Conservation (phyloP, 2,113 vertebrate genomes). For the Blennius ocellaris region DNA sequence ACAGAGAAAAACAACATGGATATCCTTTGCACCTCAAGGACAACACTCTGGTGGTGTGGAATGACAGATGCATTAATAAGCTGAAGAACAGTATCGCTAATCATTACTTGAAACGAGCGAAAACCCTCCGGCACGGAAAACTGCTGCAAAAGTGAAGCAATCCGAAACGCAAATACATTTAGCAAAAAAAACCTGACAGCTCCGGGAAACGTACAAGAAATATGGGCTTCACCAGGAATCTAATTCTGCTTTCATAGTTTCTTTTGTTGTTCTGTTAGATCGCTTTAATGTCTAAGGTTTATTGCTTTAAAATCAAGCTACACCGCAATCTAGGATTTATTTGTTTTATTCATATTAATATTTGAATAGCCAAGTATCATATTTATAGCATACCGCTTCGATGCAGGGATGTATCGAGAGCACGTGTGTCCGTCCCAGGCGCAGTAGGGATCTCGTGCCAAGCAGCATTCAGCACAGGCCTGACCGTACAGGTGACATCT, state of each 20-base stretch:
- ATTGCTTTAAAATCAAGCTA: neutral
- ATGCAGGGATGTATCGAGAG: constrained; percentile 92
- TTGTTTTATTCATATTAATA: neutral
- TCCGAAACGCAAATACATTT: constrained; percentile 35
- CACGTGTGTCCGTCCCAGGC: constrained; percentile 97
- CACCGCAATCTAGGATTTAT: constrained; percentile 2
- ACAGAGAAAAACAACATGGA: constrained; percentile 10
- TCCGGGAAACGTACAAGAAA: neutral
- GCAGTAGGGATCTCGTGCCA: constrained; percentile 97
- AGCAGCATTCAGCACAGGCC: constrained; percentile 96
- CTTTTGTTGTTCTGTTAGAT: neutral
- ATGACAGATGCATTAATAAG: constrained; percentile 55
- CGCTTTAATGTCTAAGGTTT: neutral
- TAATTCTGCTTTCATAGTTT: neutral
- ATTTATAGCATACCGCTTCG: constrained; percentile 87
- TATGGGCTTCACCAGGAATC: neutral
- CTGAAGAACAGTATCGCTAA: constrained; percentile 36
- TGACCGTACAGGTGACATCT: constrained; percentile 95
- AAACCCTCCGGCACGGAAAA: constrained; percentile 29
- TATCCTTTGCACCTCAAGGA: constrained; percentile 22
- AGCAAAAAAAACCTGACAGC: constrained; percentile 19
- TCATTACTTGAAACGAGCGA: constrained; percentile 30
- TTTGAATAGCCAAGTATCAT: neutral
- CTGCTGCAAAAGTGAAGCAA: constrained; percentile 2
- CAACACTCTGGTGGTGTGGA: constrained; percentile 33